Evolutionary conservation across 2,797 vertebrate species (phyloP), one percentile per base, ranked within the genome.

Genomic region (Heterohyrax brucei): DNA sequence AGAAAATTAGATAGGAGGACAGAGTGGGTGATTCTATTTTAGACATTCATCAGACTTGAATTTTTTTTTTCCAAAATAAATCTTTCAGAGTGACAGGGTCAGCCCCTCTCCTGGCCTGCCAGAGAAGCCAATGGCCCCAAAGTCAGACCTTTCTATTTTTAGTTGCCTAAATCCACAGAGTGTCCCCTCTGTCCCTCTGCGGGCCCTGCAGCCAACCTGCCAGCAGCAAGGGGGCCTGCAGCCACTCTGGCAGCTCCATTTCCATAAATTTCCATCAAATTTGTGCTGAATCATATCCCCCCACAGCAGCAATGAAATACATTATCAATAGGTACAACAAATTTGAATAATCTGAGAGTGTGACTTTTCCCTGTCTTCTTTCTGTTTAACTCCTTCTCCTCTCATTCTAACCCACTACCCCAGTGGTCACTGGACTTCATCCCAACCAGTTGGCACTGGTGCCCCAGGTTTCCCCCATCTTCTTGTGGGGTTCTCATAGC

Each of bases 181-280:
- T 86, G 30, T 97, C 98, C 97, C 98, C 98, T 96, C 89, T 88
- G 53, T 95, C 93, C 92, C 66, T 7, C 92, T 61, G 81, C 97
- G 96, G 98, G 96, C 96, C 97, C 93, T 1, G 8, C 93, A 97
- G 98, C 97, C 97, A 97, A 93, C 95, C 97, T 56, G 94, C 97
- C 96, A 86, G 97, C 83, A 92, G 97, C 97, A 94, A 62, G 28
- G 95, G 95, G 92, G 97, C 97, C 98, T 95, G 95, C 97, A 96
- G 96, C 96, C 95, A 97, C 96, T 96, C 97, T 39, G 97, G 97
- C 97, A 97, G 96, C 97, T 96, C 10, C 68, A 98, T 98, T 98
- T 98, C 98, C 98, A 98, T 98, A 98, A 98, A 98, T 98, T 98
- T 98, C 97, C 98, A 98, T 98, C 87, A 96, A 97, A 98, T 98